Evolutionary conservation across 2,113 vertebrate genomes (phyloP).

Genomic region (Protomyctophum bolini): DNA sequence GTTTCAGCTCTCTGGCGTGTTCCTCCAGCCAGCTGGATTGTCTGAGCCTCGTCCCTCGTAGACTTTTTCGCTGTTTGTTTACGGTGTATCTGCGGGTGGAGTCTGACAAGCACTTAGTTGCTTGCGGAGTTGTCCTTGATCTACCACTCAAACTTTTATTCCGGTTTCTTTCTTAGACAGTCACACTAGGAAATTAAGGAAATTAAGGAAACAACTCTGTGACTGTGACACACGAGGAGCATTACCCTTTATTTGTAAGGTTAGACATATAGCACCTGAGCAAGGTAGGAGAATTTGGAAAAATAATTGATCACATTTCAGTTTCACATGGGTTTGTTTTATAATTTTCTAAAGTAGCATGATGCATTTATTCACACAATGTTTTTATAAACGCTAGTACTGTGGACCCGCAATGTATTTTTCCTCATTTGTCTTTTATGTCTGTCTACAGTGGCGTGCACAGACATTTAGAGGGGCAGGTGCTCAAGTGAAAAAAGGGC

Average conservation of each 20-base stretch:
- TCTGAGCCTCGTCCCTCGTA: not conserved
- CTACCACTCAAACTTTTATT: too few relatives aligned
- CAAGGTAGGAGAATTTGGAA: not conserved
- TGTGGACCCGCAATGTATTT: too few relatives aligned
- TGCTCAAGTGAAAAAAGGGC: too few relatives aligned
- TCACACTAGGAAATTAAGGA: too few relatives aligned
- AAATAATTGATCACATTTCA: not conserved
- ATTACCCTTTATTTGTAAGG: too few relatives aligned
- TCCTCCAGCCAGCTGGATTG: not conserved
- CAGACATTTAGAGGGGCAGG: too few relatives aligned
- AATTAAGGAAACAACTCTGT: too few relatives aligned
- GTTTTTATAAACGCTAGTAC: too few relatives aligned
- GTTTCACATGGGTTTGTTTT: not conserved
- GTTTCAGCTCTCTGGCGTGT: slow-evolving; percentile 30
- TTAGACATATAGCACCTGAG: not conserved
- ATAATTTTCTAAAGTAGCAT: not conserved
- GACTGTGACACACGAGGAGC: too few relatives aligned
- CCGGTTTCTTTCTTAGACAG: too few relatives aligned
- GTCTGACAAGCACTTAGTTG: not conserved
- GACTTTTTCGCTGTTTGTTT: slow-evolving; percentile 10
- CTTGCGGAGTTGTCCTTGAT: too few relatives aligned
- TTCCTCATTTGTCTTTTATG: not conserved
- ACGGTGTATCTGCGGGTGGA: slow-evolving; percentile 5
- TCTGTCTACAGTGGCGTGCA: too few relatives aligned
- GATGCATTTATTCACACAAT: not conserved